Evolutionary conservation across 2,113 vertebrate genomes (phyloP), one percentile per base, ranked within the genome.

Genomic region (Chloropsis hardwickii): DNA sequence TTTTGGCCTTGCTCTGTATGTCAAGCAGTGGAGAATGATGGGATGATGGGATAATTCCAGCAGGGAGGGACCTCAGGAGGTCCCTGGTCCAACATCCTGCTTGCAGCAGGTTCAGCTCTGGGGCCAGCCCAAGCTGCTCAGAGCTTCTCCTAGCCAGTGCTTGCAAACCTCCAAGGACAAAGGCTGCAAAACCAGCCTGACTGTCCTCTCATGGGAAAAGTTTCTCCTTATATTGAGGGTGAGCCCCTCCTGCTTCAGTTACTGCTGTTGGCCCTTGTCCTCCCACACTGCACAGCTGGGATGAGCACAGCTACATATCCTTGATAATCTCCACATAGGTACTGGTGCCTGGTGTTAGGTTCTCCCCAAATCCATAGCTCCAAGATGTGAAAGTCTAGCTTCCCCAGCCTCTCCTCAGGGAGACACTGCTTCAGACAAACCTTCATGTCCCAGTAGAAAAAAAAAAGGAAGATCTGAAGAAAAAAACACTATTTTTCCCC

Each of bases 401-500:
- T 7, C 31, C 3, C 8, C 12, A 27, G 25, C 14, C 12, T 37
- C 22, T 81, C 18, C 21, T 33, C 25, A 35, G 35, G 50, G 5
- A 13, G 4, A 16, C 17, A 24, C 8, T 69, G 14, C 25, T 85
- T 22, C 44, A 86, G 21, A 10, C 11, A 17, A 16, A 45, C 8
- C 12, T 23, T 29, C 20, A 23, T 47, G 14, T 18, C 5, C 5
- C 18, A 65, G 22, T 3, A 45, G 8, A 12, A 51, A 80, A 57
- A 47, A 60, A 13, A 16, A 54, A 47, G 5, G 23, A 48, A 66
- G 35, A 50, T 9, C 2, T 65, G 20, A 69, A 53, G 25, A n/a
- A 70, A 86, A 50, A 37, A 5, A 0, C 2, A 2, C 3, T 31
- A 4, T 11, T 33, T 60, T 35, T 37, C 6, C 0, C 5, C 9